These are phyloP conservation scores for Lagopus leucura DNA, from an alignment of 2,113 vertebrate species.

Conservation along the genomic window DNA sequence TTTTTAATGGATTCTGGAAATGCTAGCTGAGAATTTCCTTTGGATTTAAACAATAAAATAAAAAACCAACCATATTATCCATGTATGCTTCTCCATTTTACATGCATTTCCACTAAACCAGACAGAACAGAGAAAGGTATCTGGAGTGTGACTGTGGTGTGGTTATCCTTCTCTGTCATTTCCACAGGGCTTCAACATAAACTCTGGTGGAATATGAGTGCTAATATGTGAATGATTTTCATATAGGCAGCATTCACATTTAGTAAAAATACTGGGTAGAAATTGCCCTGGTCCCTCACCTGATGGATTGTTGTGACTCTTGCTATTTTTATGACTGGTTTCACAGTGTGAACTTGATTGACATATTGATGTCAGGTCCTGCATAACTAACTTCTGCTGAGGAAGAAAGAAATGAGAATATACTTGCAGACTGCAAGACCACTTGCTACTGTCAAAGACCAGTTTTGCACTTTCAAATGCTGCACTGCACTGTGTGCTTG, in stretches of 20 bases:
- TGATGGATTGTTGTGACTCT: background rate
- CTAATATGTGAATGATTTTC: background rate
- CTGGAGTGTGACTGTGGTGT: background rate
- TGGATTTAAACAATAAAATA: background rate
- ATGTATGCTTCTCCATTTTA: background rate
- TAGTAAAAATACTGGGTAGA: background rate
- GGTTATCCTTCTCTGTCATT: background rate
- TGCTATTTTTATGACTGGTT: background rate
- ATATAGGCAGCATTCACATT: background rate
- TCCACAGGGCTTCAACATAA: background rate
- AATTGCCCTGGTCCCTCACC: background rate
- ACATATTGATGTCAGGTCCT: background rate
- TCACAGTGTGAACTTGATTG: background rate
- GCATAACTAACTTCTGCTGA: background rate
- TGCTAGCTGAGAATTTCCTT: background rate
- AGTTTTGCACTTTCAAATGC: background rate
- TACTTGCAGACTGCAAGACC: background rate
- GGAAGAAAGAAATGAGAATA: background rate
- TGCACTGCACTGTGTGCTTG: accelerated
- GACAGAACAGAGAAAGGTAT: background rate
- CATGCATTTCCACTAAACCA: background rate
- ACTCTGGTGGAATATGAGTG: background rate
- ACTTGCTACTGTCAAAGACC: background rate
- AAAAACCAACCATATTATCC: no score
- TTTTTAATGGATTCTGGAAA: background rate